Percentiles rank a stretch among this genome's conserved stretches.
These are phyloP conservation scores for Cryptosula pallasiana DNA, from an alignment of 2,888 invertebrate species.

Conservation along the genomic window DNA sequence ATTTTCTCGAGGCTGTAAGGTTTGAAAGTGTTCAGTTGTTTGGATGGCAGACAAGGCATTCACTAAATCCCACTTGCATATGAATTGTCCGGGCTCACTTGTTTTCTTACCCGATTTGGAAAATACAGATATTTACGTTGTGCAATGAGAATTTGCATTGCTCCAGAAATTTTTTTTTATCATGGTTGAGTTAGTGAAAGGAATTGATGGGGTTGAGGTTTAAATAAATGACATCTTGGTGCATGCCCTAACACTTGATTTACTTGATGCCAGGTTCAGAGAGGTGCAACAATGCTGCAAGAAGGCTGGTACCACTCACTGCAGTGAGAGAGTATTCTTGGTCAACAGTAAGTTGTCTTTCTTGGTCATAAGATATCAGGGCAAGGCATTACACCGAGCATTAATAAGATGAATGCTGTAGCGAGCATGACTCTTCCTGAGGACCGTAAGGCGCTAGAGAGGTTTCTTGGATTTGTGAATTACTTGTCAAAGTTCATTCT, in stretches of 20 bases:
- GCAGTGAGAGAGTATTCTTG: neutral
- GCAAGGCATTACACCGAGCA: neutral
- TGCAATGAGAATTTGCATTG: neutral
- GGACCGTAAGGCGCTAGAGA: neutral
- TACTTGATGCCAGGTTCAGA: neutral
- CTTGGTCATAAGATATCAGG: neutral
- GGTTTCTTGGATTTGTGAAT: neutral
- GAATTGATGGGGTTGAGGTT: neutral
- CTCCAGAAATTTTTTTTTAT: neutral
- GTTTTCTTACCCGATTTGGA: neutral
- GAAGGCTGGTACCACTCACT: neutral
- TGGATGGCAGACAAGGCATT: neutral
- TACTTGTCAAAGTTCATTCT: neutral
- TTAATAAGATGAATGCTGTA: neutral
- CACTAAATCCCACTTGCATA: neutral
- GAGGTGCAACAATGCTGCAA: neutral
- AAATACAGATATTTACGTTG: neutral
- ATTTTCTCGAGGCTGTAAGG: neutral
- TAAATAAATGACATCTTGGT: slow-evolving; percentile 1
- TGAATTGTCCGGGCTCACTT: neutral
- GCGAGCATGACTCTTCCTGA: neutral
- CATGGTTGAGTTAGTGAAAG: neutral
- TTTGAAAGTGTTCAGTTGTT: neutral
- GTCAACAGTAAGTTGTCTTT: neutral
- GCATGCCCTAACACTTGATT: neutral